These are phyloP conservation scores for Fregata magnificens DNA, from an alignment of 2,113 vertebrate species.

Conservation along the genomic window DNA sequence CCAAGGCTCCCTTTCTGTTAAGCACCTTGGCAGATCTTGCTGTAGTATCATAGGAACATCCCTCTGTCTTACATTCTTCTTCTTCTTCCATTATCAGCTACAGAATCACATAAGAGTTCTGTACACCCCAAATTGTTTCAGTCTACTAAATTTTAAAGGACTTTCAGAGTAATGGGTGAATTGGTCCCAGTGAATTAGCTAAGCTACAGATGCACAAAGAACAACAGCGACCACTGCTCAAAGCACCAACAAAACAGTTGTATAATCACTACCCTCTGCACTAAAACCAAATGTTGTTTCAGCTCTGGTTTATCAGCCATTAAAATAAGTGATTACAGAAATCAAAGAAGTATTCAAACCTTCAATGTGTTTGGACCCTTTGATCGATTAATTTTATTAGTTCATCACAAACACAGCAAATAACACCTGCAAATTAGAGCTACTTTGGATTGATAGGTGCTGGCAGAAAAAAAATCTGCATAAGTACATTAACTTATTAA, in stretches of 20 bases:
- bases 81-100: neutral
- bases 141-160: neutral
- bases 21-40: neutral
- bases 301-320: neutral
- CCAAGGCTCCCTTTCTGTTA: neutral
- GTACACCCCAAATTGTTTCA: neutral
- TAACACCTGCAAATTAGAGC: neutral
- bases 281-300: neutral
- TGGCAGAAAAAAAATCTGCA: neutral
- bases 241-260: neutral
- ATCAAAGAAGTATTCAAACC: neutral
- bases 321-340: conserved; percentile 5
- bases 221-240: neutral
- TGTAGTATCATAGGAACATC: neutral
- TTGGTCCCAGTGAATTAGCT: neutral
- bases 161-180: neutral
- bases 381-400: neutral
- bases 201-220: neutral
- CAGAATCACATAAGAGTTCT: neutral
- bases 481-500: conserved; percentile 7
- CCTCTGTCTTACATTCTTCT: neutral
- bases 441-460: neutral
- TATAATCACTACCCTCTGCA: neutral
- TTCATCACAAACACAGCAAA: neutral
- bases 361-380: neutral